phyloP scores from a whole-genome alignment of 2,888 invertebrate species.

The Scaptomyza polygonia region DNA sequence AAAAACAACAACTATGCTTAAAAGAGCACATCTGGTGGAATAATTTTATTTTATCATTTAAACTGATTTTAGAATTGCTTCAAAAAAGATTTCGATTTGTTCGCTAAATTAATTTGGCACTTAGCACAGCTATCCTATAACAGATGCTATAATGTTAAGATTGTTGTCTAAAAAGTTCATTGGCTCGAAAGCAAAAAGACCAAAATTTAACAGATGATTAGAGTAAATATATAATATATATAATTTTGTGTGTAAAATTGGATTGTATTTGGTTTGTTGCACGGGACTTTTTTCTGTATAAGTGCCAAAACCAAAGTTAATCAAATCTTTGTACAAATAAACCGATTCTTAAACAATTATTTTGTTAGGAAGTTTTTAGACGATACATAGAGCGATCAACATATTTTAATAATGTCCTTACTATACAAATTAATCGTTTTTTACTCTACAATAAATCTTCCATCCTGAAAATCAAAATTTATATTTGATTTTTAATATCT shows the following conservation, averaged over 20 bases:
- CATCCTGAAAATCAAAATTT: too few species aligned
- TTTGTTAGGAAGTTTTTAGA: too few species aligned
- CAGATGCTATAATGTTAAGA: too few species aligned
- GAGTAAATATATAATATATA: background rate
- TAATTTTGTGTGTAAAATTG: background rate
- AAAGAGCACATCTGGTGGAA: constrained; percentile 30
- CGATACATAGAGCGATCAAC: too few species aligned
- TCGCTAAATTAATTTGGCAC: constrained; percentile 12
- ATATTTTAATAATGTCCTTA: too few species aligned
- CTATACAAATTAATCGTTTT: too few species aligned
- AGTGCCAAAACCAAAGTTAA: background rate
- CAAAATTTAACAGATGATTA: background rate
- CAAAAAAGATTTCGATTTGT: constrained; percentile 10
- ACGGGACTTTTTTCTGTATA: background rate
- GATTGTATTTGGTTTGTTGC: background rate
- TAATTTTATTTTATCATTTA: constrained; percentile 3
- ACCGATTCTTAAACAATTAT: too few species aligned
- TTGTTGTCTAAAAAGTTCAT: constrained; percentile 35
- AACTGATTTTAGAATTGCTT: constrained; percentile 16
- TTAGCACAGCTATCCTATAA: background rate
- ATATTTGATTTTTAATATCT: too few species aligned
- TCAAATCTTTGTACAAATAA: background rate
- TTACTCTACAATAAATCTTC: too few species aligned
- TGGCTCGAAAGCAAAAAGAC: constrained; percentile 20
- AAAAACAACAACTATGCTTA: background rate